These are phyloP conservation scores for Phortica variegata DNA, from an alignment of 1,140 invertebrate genomes.

Conservation along the genomic window DNA sequence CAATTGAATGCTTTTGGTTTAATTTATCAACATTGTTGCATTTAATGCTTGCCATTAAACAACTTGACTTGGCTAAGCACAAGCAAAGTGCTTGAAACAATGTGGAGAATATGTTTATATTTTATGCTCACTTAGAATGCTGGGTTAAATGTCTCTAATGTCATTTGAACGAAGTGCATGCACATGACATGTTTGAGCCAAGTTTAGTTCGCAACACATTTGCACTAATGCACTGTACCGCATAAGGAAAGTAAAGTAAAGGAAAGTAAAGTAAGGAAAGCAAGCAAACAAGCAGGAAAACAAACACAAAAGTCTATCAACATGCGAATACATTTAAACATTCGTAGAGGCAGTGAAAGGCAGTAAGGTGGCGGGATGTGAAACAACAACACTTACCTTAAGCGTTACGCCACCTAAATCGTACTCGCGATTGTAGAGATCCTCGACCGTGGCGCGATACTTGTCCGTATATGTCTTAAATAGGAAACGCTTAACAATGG, in stretches of 20 bases:
- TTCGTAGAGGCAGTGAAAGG: neutral
- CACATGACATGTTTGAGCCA: neutral
- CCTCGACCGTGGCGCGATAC: constrained; percentile 86
- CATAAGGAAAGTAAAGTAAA: neutral
- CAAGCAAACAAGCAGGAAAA: neutral
- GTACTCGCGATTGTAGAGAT: constrained; percentile 84
- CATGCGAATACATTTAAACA: neutral
- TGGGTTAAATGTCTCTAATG: constrained; percentile 15
- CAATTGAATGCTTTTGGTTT: too few species aligned
- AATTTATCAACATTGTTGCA: too few species aligned
- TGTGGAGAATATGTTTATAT: neutral
- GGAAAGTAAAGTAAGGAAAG: neutral
- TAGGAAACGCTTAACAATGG: constrained; percentile 83
- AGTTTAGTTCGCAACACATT: neutral
- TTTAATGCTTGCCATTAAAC: too few species aligned
- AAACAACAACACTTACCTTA: constrained; percentile 67
- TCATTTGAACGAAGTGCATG: constrained; percentile 4
- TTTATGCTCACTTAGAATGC: constrained; percentile 7
- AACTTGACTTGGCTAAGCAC: too few species aligned
- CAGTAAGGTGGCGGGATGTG: neutral
- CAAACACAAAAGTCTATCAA: neutral
- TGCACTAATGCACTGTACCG: constrained; percentile 6
- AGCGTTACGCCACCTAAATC: constrained; percentile 73
- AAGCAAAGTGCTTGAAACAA: neutral
- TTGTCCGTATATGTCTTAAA: constrained; percentile 80